Percentiles rank a stretch among this genome's conserved stretches.
These are phyloP conservation scores for Psilopsiagon aurifrons DNA, from an alignment of 2,113 vertebrate genomes.

Conservation along the genomic window DNA sequence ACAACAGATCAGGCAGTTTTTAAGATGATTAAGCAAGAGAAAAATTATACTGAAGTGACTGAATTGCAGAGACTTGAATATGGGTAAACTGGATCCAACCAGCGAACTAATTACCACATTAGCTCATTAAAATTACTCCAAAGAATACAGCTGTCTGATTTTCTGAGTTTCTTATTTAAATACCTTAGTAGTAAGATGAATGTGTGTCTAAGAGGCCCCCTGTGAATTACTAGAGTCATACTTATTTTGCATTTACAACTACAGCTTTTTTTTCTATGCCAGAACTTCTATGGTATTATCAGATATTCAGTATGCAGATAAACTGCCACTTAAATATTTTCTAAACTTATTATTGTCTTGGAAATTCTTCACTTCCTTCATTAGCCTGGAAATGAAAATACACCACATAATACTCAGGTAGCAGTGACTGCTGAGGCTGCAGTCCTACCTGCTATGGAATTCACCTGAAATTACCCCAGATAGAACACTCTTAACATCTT, in stretches of 20 bases:
- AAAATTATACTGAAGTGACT: background rate
- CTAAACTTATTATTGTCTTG: background rate
- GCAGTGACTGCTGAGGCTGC: background rate
- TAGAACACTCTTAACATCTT: background rate
- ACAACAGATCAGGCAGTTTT: background rate
- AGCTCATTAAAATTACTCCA: background rate
- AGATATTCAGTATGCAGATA: background rate
- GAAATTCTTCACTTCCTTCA: background rate
- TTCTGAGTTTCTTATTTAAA: background rate
- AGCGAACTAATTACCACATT: background rate
- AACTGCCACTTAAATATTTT: background rate
- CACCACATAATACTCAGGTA: background rate
- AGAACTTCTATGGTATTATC: background rate
- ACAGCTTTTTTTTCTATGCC: background rate
- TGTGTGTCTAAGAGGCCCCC: background rate
- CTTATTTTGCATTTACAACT: conserved; percentile 31
- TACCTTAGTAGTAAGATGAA: background rate
- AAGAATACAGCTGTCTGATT: background rate
- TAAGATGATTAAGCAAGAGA: background rate
- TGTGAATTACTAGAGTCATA: background rate
- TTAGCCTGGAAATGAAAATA: conserved; percentile 2
- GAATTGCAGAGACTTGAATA: background rate
- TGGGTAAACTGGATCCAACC: background rate
- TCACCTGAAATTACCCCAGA: background rate
- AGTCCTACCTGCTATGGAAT: background rate